These are phyloP conservation scores for Enteromius radiatus DNA, from an alignment of 2,797 vertebrate genomes.

Conservation along the genomic window DNA sequence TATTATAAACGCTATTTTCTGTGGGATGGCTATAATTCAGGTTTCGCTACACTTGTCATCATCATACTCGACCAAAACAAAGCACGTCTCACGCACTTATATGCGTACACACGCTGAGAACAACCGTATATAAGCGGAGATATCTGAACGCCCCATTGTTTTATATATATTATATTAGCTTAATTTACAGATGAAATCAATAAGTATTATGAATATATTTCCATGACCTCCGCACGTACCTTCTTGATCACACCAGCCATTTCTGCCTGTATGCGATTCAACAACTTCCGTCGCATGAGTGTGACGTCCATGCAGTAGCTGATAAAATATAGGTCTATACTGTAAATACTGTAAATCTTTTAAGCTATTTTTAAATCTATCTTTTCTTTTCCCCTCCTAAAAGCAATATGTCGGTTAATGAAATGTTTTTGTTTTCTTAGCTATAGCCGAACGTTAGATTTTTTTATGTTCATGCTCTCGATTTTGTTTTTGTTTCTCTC, in stretches of 20 bases:
- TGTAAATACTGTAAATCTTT: too few relatives aligned
- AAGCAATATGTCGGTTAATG: too few relatives aligned
- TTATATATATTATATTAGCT: not conserved
- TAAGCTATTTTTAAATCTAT: too few relatives aligned
- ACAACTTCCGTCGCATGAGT: constrained; percentile 58
- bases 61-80: not conserved
- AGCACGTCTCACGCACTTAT: too few relatives aligned
- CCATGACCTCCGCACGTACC: constrained; percentile 73
- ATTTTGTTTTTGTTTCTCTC: too few relatives aligned
- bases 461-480: too few relatives aligned
- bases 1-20: not conserved
- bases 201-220: not conserved
- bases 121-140: not conserved
- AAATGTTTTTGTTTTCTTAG: too few relatives aligned
- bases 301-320: constrained; percentile 47
- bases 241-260: constrained; percentile 78
- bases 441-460: too few relatives aligned
- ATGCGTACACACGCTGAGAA: not conserved
- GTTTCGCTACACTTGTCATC: too few relatives aligned
- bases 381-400: too few relatives aligned
- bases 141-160: not conserved
- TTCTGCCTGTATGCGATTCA: not conserved
- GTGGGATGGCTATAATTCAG: not conserved
- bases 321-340: too few relatives aligned
- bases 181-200: not conserved